phyloP scores from a whole-genome alignment of 2,113 vertebrate genomes.

The Melospiza georgiana region DNA sequence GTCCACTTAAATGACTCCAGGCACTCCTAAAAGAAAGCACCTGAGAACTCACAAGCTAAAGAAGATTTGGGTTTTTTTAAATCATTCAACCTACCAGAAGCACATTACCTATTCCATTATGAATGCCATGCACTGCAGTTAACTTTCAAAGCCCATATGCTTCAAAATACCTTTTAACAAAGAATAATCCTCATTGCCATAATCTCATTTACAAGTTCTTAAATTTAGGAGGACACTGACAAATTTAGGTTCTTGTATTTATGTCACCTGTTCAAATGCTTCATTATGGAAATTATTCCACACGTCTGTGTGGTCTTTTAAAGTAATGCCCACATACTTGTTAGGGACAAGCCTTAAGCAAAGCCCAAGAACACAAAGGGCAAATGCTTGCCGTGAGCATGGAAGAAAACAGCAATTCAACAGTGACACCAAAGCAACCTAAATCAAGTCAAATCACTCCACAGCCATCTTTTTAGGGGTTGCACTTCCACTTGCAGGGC shows the following conservation, averaged over 20 bases:
- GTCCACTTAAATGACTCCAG: neutral
- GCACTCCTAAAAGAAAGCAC: neutral
- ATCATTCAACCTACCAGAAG: neutral
- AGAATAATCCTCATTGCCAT: neutral
- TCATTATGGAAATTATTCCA: neutral
- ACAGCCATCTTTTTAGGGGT: neutral
- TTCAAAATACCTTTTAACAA: neutral
- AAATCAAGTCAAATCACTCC: neutral
- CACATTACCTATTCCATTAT: neutral
- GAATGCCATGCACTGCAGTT: neutral
- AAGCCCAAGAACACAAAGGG: neutral
- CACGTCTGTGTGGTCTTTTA: accelerated
- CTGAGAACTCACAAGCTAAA: neutral
- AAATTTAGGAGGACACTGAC: neutral
- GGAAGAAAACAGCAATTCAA: neutral
- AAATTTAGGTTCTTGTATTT: neutral
- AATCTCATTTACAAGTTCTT: neutral
- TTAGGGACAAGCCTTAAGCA: neutral
- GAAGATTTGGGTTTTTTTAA: neutral
- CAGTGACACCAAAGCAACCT: neutral
- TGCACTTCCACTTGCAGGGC: accelerated
- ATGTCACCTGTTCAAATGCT: neutral
- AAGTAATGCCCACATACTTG: neutral
- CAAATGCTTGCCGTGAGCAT: neutral
- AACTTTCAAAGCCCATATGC: neutral